These are phyloP conservation scores for Macroglossus sobrinus DNA, from an alignment of 2,113 vertebrate species.

Conservation along the genomic window DNA sequence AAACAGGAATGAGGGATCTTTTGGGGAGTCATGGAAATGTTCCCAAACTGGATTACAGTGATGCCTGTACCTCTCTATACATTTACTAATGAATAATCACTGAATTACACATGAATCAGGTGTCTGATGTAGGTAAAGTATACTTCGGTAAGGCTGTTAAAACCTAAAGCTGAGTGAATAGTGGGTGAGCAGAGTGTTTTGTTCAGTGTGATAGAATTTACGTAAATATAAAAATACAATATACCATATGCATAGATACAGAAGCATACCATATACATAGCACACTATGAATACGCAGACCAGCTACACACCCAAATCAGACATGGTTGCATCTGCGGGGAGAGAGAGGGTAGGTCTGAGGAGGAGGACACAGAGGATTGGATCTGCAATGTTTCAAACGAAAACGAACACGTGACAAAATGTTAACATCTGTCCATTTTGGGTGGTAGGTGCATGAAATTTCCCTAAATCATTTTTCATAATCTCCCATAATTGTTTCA, in stretches of 20 bases:
- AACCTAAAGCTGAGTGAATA: not conserved
- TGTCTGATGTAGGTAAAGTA: not conserved
- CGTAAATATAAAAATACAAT: not conserved
- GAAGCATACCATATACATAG: not conserved
- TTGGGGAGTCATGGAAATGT: not conserved
- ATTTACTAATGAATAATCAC: not conserved
- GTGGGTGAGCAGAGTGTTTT: not conserved
- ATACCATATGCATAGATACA: not conserved
- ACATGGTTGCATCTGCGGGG: not conserved
- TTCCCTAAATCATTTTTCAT: conserved; percentile 27
- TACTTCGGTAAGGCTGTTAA: not conserved
- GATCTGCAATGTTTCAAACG: not conserved
- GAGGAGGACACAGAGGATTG: not conserved
- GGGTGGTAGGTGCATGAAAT: conserved; percentile 35
- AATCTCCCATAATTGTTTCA: conserved; percentile 28
- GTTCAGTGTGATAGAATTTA: not conserved
- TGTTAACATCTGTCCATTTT: conserved; percentile 50
- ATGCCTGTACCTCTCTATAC: not conserved
- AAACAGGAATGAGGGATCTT: not conserved
- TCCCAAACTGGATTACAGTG: not conserved
- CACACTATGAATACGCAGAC: not conserved
- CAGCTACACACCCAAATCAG: not conserved
- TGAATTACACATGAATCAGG: not conserved
- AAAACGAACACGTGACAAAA: conserved; percentile 18
- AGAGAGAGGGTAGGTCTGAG: not conserved